Evolutionary conservation across 2,797 vertebrate genomes (phyloP), one percentile per base, ranked within the genome.

Genomic region (Oreochromis grahami): DNA sequence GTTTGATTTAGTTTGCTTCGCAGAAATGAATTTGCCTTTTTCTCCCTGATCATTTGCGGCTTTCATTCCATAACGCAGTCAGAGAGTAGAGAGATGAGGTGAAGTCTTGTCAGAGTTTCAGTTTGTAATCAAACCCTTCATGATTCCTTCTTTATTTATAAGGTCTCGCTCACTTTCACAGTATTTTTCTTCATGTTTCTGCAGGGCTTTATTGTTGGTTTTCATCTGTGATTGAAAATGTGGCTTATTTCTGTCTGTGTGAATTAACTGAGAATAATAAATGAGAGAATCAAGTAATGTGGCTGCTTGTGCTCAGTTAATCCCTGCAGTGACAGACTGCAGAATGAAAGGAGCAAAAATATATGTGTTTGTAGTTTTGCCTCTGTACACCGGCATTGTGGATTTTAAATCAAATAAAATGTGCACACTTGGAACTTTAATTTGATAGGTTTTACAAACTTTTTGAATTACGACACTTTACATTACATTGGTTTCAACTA

Each of bases 231-330:
- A 79, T 72, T 78, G 29, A 78, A 68, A 76, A 72, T 78, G 12
- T 77, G 36, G 52, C 63, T 29, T 29, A 1, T 87, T 58, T 84
- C 68, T 83, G 68, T 81, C 82, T 86, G 84, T 87, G 82, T 90
- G 84, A 80, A 86, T 85, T 34, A 87, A 56, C 43, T 81, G 72
- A 81, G 34, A 63, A 63, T 21, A 91, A 90, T 90, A 89, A 92
- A 43, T 10, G 3, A 38, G 11, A 60, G 19, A 51, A 81, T n/a
- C 43, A 29, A 80, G 2, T n/a, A 7, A 52, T 74, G 68, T 32
- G 4, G 3, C 32, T 32, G 45, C 29, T 79, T 52, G 24, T 74
- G 14, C 55, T 43, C 45, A 32, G 7, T 80, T 76, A 19, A 55
- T 63, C 15, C 26, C 43, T 36, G 8, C 43, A 72, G 24, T 48